Base-by-base conservation (phyloP, 2,113 vertebrate genomes). In the Gobio gobio region DNA sequence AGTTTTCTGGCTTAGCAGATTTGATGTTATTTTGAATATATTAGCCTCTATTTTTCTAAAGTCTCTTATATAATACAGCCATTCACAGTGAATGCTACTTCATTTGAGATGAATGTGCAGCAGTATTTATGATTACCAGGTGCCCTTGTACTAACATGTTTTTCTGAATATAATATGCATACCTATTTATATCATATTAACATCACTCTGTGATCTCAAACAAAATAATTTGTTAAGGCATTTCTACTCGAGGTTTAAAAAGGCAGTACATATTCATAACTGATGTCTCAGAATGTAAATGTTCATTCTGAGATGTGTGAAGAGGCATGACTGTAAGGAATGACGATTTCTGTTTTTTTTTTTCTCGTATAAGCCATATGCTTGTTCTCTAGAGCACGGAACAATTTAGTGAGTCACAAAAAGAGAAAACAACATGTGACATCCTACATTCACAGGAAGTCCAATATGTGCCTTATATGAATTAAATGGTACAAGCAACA, bases 361-460 rank as follows among this genome's bases (percentile, higher is more conserved):
- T n/a, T n/a, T n/a, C n/a, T n/a, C 6, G 7, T 64, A 47, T 78
- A 82, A 87, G 78, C 51, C 61, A 85, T 74, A 61, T 43, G 68
- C 76, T 80, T 74, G 20, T 33, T 45, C 68, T 64, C 54, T 14
- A 77, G 54, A 74, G 82, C 86, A 87, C 77, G 54, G 63, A 83
- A 74, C 66, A 43, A 74, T 83, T 79, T 63, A 61, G 68, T 83
- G 54, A 70, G 9, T 5, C 24, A 61, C 47, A 40, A 24, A 73
- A 0, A 61, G 63, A 47, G 16, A 49, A 73, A 0, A 72, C 36
- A 59, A 51, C 33, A 61, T n/a, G 24, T 33, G 73, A 63, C 45
- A 51, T 36, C 26, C 14, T 20, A 10, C 33, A 59, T 24, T 84
- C 24, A 79, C 64, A 75, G 58, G 47, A 64, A 49, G 24, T 64